Base-by-base conservation (phyloP, 2,797 vertebrate genomes). In the Mormyrus hasselquistii region DNA sequence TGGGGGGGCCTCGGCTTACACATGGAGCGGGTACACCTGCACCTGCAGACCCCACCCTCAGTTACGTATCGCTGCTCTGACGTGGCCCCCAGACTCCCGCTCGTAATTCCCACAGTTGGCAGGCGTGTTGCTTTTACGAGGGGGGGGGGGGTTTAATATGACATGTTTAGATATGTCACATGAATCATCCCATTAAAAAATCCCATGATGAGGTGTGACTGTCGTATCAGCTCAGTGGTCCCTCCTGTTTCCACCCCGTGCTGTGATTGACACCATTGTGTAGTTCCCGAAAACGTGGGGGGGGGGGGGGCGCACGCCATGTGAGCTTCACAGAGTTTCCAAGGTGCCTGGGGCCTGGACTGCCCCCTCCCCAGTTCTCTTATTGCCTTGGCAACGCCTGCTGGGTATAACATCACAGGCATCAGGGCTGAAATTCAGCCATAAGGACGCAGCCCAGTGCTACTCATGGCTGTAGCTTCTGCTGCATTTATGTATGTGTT, bases 381-480 rank as follows among this genome's bases (percentile, higher is more conserved):
- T 38, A 62, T 83, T 12, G 47, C 82, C 93, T 92, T 92, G 93
- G 95, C 91, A 88, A 92, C 94, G 93, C 92, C 89, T 92, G 92
- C 92, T 91, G 91, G 91, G 95, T 92, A 95, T 95, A 95, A 94
- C 95, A 95, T 93, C 94, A 95, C 95, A 95, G 65, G 65, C 65
- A 38, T 73, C 25, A 34, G 65, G 29, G 65, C 65, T 34, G 25
- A 34, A 69, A 69, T 34, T 34, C 65, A 73, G 29, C 65, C 65
- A 38, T 73, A 38, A 73, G 10, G 65, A 73, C 65, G 6, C 14
- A 1, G 29, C 34, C 69, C 29, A 14, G 69, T 38, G 25, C 29
- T 34, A 73, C 25, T 34, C 29, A 10, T 19, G 69, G 29, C 69
- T 76, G 69, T 76, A 12, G 16, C 1, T 76, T 12, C 12, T 76